A percentile compares a stretch with the other conserved stretches of the same genome.
phyloP scores from a whole-genome alignment of 2,113 vertebrate genomes.

The Crotophaga sulcirostris region DNA sequence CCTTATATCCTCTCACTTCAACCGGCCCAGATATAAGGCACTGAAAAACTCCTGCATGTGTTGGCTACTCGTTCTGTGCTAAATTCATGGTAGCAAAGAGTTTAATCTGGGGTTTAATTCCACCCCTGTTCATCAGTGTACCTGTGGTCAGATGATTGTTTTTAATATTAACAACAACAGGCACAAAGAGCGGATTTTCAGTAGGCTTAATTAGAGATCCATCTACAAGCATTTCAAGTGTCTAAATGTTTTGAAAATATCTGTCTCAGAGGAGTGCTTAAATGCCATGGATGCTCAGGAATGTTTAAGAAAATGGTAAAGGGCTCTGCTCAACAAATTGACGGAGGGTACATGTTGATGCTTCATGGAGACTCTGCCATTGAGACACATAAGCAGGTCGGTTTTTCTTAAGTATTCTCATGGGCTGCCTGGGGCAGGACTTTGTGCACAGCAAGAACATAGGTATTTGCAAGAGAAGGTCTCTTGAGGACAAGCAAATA shows the following conservation, averaged over 20 bases:
- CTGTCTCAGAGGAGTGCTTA: neutral
- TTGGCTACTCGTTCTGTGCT: neutral
- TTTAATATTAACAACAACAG: neutral
- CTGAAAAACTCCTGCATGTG: neutral
- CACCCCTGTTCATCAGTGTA: neutral
- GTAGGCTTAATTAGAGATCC: neutral
- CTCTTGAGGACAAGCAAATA: neutral
- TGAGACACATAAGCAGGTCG: accelerated
- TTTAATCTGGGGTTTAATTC: neutral
- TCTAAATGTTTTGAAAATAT: neutral
- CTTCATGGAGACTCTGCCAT: neutral
- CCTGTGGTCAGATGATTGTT: neutral
- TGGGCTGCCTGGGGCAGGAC: neutral
- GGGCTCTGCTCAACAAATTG: neutral
- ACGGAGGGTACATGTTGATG: neutral
- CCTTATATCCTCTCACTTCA: neutral
- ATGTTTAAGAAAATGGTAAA: neutral
- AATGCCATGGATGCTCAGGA: neutral
- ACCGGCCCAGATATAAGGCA: accelerated
- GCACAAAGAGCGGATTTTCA: neutral
- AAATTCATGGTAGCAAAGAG: neutral
- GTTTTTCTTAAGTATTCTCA: neutral
- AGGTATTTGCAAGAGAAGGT: neutral
- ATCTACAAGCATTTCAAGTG: neutral
- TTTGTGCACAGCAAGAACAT: neutral